Percentiles rank a stretch among this genome's conserved stretches.
Evolutionary conservation across 2,113 vertebrate species (phyloP).

Genomic region (Romanogobio albipinnatus): DNA sequence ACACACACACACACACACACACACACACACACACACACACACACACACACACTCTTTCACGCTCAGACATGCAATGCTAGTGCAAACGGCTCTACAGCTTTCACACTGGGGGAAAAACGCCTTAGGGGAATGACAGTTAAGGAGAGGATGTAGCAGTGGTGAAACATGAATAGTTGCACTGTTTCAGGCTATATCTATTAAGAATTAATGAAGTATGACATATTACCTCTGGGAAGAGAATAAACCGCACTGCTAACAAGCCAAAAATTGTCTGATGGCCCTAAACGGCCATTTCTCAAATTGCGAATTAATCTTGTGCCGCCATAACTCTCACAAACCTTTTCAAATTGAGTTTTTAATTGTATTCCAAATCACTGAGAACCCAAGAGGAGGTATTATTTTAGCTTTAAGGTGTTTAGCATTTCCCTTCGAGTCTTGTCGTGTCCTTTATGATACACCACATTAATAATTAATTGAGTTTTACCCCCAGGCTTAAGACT

Average conservation of each 20-base stretch:
- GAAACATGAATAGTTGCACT: slow-evolving; percentile 46
- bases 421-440: slow-evolving; percentile 34
- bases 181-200: slow-evolving; percentile 53
- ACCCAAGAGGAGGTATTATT: neutral
- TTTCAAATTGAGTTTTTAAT: slow-evolving; percentile 21
- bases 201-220: slow-evolving; percentile 48
- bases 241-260: slow-evolving; percentile 23
- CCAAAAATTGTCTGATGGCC: slow-evolving; percentile 3
- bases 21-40: slow-evolving; percentile 30
- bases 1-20: slow-evolving; percentile 23
- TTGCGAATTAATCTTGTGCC: slow-evolving; percentile 3
- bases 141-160: slow-evolving; percentile 47
- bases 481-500: slow-evolving; percentile 27
- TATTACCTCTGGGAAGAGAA: slow-evolving; percentile 41
- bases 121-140: slow-evolving; percentile 48
- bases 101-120: slow-evolving; percentile 58
- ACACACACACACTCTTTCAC: slow-evolving; percentile 29
- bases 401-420: slow-evolving; percentile 12
- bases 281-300: slow-evolving; percentile 23
- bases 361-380: neutral
- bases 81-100: slow-evolving; percentile 34
- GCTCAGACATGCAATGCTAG: slow-evolving; percentile 54
- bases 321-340: neutral
- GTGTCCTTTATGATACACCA: slow-evolving; percentile 39
- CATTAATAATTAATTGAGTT: slow-evolving; percentile 48